A percentile compares a stretch with the other conserved stretches of the same genome.
Conservation (phyloP, 2,113 vertebrate species). For the Amphiprion ocellaris region DNA sequence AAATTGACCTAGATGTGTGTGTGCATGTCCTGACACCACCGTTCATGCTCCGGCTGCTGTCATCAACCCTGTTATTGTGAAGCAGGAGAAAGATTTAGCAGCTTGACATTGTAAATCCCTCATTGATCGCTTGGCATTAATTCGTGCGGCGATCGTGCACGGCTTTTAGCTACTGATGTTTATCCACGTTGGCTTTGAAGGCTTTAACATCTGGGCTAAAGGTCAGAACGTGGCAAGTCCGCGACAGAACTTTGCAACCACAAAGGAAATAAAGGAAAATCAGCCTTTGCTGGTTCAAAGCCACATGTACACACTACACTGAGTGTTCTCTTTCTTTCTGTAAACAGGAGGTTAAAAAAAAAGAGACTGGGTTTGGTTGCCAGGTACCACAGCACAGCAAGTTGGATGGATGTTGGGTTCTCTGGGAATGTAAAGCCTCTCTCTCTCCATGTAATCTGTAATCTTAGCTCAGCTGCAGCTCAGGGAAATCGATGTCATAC, state of each 20-base stretch:
- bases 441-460: constrained; percentile 55
- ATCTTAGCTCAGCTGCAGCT: constrained; percentile 49
- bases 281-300: constrained; percentile 23
- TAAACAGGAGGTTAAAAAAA: constrained; percentile 22
- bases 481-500: constrained; percentile 26
- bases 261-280: constrained; percentile 52
- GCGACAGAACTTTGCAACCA: constrained; percentile 31
- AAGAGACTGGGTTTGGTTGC: constrained; percentile 28
- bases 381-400: constrained; percentile 29
- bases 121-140: constrained; percentile 70
- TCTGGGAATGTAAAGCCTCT: constrained; percentile 58
- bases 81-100: constrained; percentile 57
- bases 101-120: constrained; percentile 74
- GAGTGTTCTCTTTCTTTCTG: constrained; percentile 30
- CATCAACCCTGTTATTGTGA: constrained; percentile 54
- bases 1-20: constrained; percentile 3
- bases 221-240: constrained; percentile 58
- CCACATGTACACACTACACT: background rate
- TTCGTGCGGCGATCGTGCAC: constrained; percentile 35
- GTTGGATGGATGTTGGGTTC: constrained; percentile 46
- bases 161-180: constrained; percentile 68
- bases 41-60: constrained; percentile 33
- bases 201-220: constrained; percentile 70
- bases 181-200: constrained; percentile 69
- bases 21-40: background rate